Conservation (phyloP, 2,113 vertebrate genomes). For the Monarcha castaneiventris region DNA sequence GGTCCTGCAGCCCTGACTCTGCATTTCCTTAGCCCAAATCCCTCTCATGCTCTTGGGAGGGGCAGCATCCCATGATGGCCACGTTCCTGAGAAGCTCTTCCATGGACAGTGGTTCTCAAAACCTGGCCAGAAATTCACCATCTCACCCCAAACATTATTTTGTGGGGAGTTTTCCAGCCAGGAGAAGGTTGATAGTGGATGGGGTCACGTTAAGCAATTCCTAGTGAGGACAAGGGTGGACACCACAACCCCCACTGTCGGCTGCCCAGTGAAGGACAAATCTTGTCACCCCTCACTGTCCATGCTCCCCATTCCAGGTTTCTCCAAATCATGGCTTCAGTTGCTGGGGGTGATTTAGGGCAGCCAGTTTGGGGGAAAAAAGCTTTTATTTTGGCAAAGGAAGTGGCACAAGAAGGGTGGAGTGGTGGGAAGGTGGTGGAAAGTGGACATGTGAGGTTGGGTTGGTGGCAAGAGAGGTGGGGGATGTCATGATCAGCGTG, state of each 20-base stretch:
- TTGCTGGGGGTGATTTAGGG: not conserved
- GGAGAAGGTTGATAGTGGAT: not conserved
- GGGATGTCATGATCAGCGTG: fast-evolving
- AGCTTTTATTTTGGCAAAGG: not conserved
- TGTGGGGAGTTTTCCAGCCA: not conserved
- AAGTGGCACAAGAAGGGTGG: not conserved
- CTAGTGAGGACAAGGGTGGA: not conserved
- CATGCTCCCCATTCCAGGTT: fast-evolving
- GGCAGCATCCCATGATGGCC: not conserved
- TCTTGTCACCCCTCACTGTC: not conserved
- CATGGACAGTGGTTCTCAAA: not conserved
- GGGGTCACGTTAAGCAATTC: not conserved
- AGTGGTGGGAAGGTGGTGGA: not conserved
- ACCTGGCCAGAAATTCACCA: not conserved
- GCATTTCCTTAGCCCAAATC: not conserved
- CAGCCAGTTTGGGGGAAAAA: not conserved
- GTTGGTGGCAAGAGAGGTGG: not conserved
- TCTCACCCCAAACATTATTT: not conserved
- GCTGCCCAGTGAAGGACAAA: not conserved
- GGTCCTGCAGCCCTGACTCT: not conserved
- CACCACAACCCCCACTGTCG: too few species aligned
- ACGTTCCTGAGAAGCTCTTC: not conserved
- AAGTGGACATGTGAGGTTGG: not conserved
- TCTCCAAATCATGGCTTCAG: not conserved
- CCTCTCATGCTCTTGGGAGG: not conserved